These are phyloP conservation scores for Tetramorium bicarinatum DNA, from an alignment of 2,888 invertebrate genomes.

Conservation along the genomic window DNA sequence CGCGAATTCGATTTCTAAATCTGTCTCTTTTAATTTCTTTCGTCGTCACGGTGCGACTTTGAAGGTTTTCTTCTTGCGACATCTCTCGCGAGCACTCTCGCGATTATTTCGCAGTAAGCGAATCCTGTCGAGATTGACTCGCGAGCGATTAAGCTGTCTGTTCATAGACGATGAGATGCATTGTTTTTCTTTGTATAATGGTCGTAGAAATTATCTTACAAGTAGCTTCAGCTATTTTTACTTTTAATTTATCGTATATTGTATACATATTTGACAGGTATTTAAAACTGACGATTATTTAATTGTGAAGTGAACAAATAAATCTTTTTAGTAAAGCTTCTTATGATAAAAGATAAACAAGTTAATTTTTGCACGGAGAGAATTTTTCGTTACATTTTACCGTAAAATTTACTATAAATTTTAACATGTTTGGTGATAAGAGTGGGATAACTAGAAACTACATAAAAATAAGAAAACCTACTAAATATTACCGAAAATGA, in stretches of 20 bases:
- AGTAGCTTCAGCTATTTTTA: background rate
- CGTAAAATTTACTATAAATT: no score
- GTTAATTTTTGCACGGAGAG: background rate
- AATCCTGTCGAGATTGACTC: background rate
- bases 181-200: background rate
- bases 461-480: no score
- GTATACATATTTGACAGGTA: background rate
- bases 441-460: no score
- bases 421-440: no score
- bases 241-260: background rate
- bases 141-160: background rate
- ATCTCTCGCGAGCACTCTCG: conserved; percentile 11
- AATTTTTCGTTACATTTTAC: no score
- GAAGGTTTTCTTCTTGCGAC: conserved; percentile 24
- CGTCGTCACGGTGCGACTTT: background rate
- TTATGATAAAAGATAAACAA: background rate
- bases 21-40: conserved; percentile 15
- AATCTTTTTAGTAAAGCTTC: background rate
- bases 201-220: background rate
- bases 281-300: background rate
- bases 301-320: background rate
- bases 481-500: no score
- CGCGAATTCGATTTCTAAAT: conserved; percentile 37
- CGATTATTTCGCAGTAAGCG: conserved; percentile 4
- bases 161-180: background rate